These are phyloP conservation scores for Epizoanthus scotinus DNA, from an alignment of 92 coral and sea anemone genomes.

Conservation along the genomic window DNA sequence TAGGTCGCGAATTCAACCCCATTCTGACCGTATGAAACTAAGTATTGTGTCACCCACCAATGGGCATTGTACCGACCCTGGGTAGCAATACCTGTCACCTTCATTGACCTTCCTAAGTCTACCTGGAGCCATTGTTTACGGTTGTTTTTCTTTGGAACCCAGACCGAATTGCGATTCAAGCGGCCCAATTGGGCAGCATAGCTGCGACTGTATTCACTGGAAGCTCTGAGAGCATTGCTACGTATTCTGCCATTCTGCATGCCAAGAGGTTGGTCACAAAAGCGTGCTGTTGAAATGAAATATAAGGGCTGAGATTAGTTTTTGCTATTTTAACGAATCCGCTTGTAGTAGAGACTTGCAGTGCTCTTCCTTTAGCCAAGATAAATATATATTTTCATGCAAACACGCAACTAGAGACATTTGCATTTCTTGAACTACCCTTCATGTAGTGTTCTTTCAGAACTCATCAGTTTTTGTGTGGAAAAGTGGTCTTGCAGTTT, in stretches of 20 bases:
- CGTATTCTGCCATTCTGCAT: conserved; percentile 26
- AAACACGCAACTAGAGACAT: no score
- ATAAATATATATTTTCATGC: no score
- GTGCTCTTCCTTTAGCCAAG: not conserved
- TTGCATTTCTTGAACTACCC: no score
- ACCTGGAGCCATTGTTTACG: conserved; percentile 25
- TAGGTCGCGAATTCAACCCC: conserved; percentile 16
- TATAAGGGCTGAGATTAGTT: not conserved
- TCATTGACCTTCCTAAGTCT: conserved; percentile 12
- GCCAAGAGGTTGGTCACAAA: conserved; percentile 31
- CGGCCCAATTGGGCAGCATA: conserved; percentile 29
- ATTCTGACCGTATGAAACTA: conserved; percentile 6
- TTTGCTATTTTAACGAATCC: not conserved
- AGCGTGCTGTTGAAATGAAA: not conserved
- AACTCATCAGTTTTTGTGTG: no score
- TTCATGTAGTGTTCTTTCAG: no score
- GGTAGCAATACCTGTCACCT: conserved; percentile 16
- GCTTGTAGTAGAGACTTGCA: not conserved
- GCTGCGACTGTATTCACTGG: conserved; percentile 11
- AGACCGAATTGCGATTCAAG: conserved; percentile 4
- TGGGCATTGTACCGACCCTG: conserved; percentile 1
- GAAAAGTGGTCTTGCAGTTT: no score
- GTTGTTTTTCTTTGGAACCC: conserved; percentile 33
- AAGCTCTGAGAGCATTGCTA: conserved; percentile 25
- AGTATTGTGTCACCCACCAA: conserved; percentile 27